Evolutionary conservation across 1,140 invertebrate genomes (phyloP).

Genomic region (Aphelenchoides fujianensis): DNA sequence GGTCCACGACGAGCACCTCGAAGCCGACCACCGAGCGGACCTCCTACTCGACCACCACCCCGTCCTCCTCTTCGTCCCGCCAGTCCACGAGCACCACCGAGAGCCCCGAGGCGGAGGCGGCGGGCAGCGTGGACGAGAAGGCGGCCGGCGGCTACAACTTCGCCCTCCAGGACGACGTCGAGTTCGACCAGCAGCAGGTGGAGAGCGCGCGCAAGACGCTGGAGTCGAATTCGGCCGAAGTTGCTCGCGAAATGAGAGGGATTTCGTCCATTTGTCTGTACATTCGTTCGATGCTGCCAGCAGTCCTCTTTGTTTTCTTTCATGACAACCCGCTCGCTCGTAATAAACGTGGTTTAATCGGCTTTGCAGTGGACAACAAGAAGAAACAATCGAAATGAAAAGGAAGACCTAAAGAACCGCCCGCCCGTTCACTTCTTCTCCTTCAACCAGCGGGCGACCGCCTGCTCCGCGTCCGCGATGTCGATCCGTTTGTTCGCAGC

Average conservation of each 20-base stretch:
- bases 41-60: not conserved
- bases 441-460: not conserved
- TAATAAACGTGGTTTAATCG: not conserved
- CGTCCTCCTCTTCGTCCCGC: not conserved
- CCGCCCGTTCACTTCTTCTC: not conserved
- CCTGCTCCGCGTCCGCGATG: not conserved
- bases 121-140: not conserved
- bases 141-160: not conserved
- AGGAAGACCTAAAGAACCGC: not conserved
- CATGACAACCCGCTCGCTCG: not conserved
- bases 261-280: not conserved
- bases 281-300: not conserved
- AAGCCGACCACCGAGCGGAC: not conserved
- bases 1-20: not conserved
- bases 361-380: not conserved
- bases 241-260: not conserved
- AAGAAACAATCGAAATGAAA: not conserved
- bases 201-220: constrained; percentile 5
- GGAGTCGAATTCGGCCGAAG: constrained; percentile 1
- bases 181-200: not conserved
- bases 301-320: not conserved
- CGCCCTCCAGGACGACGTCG: not conserved
- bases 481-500: not conserved
- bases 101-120: not conserved
- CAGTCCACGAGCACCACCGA: not conserved